phyloP scores from a whole-genome alignment of 2,888 invertebrate species.

The Drosophila acutilabella region DNA sequence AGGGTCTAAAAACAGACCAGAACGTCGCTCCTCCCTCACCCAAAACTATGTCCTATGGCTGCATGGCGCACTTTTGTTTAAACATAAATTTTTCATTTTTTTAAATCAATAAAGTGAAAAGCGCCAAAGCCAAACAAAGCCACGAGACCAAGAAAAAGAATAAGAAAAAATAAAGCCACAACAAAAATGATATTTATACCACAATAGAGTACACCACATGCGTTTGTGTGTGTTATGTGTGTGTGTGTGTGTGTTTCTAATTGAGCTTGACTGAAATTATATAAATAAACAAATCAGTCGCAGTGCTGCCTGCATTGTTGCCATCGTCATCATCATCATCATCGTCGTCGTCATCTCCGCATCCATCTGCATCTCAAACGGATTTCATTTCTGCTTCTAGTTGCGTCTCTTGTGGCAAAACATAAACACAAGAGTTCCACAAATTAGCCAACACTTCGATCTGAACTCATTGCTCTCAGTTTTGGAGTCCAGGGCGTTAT shows the following conservation, averaged over 20 bases:
- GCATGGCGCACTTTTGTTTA: conserved; percentile 73
- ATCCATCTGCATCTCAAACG: conserved; percentile 40
- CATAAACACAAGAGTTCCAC: conserved; percentile 66
- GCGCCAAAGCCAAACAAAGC: conserved; percentile 68
- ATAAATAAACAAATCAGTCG: conserved; percentile 71
- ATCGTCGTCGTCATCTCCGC: conserved; percentile 27
- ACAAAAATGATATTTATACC: conserved; percentile 63
- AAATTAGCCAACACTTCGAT: conserved; percentile 70
- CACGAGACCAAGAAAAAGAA: conserved; percentile 65
- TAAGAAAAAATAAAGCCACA: conserved; percentile 17
- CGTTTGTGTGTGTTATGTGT: conserved; percentile 8
- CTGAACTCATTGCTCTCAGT: conserved; percentile 8
- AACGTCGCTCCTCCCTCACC: not conserved
- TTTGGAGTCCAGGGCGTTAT: conserved; percentile 42
- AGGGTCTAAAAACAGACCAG: conserved; percentile 34
- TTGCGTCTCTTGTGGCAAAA: conserved; percentile 57
- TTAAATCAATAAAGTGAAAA: conserved; percentile 77
- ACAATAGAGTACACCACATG: conserved; percentile 11
- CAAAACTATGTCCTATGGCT: conserved; percentile 40
- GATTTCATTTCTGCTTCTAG: conserved; percentile 35
- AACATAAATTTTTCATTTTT: conserved; percentile 81
- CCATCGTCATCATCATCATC: conserved; percentile 26
- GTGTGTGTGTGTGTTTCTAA: conserved; percentile 57
- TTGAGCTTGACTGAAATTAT: conserved; percentile 79
- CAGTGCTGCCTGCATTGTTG: conserved; percentile 44